Percentiles rank a stretch among this genome's conserved stretches.
These are phyloP conservation scores for Passer domesticus DNA, from an alignment of 2,113 vertebrate species.

Conservation along the genomic window DNA sequence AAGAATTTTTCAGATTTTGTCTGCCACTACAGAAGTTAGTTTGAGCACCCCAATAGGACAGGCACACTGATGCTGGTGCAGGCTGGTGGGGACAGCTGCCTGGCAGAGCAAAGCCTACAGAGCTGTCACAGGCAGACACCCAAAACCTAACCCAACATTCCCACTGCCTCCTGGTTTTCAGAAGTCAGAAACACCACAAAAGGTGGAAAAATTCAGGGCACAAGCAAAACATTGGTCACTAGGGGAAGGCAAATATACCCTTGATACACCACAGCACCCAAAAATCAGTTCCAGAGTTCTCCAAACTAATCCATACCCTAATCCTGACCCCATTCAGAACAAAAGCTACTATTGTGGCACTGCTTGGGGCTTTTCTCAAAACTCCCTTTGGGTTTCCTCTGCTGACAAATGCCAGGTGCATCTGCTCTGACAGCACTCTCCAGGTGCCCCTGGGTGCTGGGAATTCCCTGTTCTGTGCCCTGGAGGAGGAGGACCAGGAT, in stretches of 20 bases:
- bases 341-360: fast-evolving
- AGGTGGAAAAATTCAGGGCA: neutral
- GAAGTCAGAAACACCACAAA: neutral
- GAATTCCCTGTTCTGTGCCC: neutral
- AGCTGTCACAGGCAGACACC: neutral
- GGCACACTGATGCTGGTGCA: neutral
- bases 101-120: neutral
- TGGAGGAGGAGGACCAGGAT: neutral
- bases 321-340: fast-evolving
- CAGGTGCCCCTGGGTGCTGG: neutral
- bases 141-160: fast-evolving
- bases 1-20: neutral
- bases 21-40: fast-evolving
- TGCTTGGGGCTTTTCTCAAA: neutral
- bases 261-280: neutral
- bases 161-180: neutral
- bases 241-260: neutral
- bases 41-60: neutral
- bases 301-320: neutral
- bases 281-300: neutral
- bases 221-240: neutral
- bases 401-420: neutral
- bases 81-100: neutral
- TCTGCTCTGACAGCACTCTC: neutral
- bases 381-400: neutral